Evolutionary conservation across 2,797 vertebrate genomes (phyloP), one percentile per base, ranked within the genome.

Genomic region (Acrocephalus scirpaceus): DNA sequence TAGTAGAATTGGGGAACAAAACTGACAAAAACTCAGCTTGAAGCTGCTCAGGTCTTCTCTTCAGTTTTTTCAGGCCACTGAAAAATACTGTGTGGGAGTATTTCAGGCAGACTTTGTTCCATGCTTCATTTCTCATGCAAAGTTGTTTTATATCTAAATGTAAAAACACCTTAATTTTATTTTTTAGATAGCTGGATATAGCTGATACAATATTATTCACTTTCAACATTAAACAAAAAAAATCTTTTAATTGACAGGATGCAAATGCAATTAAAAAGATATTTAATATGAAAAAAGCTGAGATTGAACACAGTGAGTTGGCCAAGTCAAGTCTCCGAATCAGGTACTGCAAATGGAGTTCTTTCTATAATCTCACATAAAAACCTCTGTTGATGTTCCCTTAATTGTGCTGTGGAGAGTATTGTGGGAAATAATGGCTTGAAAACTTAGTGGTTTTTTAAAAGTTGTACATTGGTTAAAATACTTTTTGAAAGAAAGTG

Each of bases 191-290:
- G 58, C 19, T 67, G 27, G 30, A 45, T 78, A 15, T 70, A 50
- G 27, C 29, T 80, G 60, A n/a, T 21, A 17, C 60, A 75, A 17
- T 23, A 10, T 69, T 77, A 13, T 32, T 90, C 22, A 11, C 44
- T 94, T 92, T 47, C 21, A 29, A 29, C 70, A 91, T 95, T 95
- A 94, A 95, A 92, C 51, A 96, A 78, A 53, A 38, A 38, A 86
- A 47, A 91, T 93, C 96, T 97, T 74, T 96, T 86, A 23, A 86
- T 94, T 87, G 93, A 72, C 97, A 99, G 99, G 99, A 99, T 97
- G 99, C 99, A 96, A 99, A 99, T 98, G 99, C 98, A 19, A 99
- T 99, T 95, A 99, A 99, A 98, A 99, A 99, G 98, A 97, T 99
- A 93, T 99, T 99, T 98, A 97, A 98, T 76, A 99, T 99, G 97